Evolutionary conservation across 2,888 invertebrate genomes (phyloP), one percentile per base, ranked within the genome.

Genomic region (Phragmatobia fuliginosa): DNA sequence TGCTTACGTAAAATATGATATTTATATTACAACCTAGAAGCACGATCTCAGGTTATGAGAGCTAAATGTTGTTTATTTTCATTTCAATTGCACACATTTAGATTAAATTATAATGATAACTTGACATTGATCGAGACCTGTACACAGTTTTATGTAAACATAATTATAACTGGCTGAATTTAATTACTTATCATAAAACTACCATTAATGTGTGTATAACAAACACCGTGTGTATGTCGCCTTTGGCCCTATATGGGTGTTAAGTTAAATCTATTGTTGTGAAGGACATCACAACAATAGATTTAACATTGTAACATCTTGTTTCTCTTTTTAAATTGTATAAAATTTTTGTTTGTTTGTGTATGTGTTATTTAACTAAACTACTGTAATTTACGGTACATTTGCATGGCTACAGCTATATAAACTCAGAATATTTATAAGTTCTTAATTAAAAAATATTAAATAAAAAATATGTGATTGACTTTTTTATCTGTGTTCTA

Each of bases 51-150:
- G 52, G 28, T 56, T 56, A 56, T 28, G 25, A 56, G 10, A 56
- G 14, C 14, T 56, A 16, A 56, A 56, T 56, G 28, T 56, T 56
- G 28, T 56, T 56, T 56, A 56, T 56, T 56, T 33, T 60, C 60
- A 33, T 60, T 52, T 56, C 28, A 56, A 28, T 56, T 56, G 56
- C 56, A 56, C 25, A 52, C 28, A 56, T 28, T 28, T 56, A 56
- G 56, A 56, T 56, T 56, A 56, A 56, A 21, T 0, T 16, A 2
- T 56, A 5, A 18, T 28, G 56, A 28, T 56, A 56, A 28, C 56
- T 56, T 56, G 56, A 56, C 56, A 56, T 56, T 56, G 28, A 56
- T 16, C 56, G 56, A 28, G 56, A 56, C 56, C 56, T 56, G 56
- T 28, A 16, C 56, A 28, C 56, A 56, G 56, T 56, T 56, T 25